A percentile compares a stretch with the other conserved stretches of the same genome.
These are phyloP conservation scores for Crenuchus spilurus DNA, from an alignment of 2,797 vertebrate genomes.

Conservation along the genomic window DNA sequence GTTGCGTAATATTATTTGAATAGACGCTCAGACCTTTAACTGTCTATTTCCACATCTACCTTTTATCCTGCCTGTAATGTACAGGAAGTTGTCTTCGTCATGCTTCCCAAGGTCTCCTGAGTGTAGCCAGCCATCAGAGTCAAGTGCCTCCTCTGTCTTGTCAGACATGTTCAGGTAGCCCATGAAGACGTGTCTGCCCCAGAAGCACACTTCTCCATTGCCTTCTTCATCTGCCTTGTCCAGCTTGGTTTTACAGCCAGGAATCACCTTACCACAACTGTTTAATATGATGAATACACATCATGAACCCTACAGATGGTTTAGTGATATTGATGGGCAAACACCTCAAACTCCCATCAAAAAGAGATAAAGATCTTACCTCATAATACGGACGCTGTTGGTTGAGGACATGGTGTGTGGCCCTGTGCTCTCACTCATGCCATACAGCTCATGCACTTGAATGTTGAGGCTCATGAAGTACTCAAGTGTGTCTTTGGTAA, in stretches of 20 bases:
- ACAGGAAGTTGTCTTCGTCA: conserved; percentile 70
- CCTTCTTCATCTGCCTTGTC: conserved; percentile 72
- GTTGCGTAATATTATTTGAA: no score
- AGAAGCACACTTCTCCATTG: conserved; percentile 81
- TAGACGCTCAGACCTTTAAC: no score
- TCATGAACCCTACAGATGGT: no score
- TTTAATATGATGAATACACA: not conserved
- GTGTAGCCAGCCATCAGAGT: conserved; percentile 79
- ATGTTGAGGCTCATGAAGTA: conserved; percentile 84
- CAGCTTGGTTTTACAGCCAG: conserved; percentile 75
- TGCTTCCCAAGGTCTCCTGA: conserved; percentile 80
- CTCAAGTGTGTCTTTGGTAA: conserved; percentile 80
- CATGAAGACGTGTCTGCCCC: conserved; percentile 83
- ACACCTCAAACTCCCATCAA: not conserved
- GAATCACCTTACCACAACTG: conserved; percentile 79
- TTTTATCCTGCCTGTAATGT: conserved; percentile 83
- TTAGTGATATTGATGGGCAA: no score
- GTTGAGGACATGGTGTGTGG: conserved; percentile 73
- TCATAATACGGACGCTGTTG: conserved; percentile 52
- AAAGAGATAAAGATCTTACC: conserved; percentile 38
- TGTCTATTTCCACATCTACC: conserved; percentile 65
- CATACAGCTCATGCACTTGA: conserved; percentile 76
- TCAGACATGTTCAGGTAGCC: conserved; percentile 79
- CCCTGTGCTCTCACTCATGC: conserved; percentile 83
- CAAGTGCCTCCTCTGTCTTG: conserved; percentile 75